A percentile compares a stretch with the other conserved stretches of the same genome.
Evolutionary conservation across 92 coral and sea anemone species (phyloP).

Genomic region (Porites rus): DNA sequence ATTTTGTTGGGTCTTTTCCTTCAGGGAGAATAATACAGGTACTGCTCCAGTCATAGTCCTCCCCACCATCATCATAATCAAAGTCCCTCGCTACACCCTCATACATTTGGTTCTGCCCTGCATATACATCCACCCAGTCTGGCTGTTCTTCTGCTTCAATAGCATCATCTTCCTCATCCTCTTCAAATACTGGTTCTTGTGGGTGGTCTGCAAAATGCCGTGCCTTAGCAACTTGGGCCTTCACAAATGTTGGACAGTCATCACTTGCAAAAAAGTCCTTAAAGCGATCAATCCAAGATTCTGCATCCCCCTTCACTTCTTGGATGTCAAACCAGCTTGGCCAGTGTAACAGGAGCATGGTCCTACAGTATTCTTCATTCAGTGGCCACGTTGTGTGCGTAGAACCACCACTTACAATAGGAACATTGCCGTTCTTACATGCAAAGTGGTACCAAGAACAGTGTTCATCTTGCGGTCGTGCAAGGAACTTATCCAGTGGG

Average conservation of each 20-base stretch:
- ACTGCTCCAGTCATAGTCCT: conserved; percentile 40
- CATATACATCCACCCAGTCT: too few relatives aligned
- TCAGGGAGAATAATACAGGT: conserved; percentile 11
- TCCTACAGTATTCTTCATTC: conserved; percentile 51
- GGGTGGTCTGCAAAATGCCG: too few relatives aligned
- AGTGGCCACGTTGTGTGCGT: conserved; percentile 62
- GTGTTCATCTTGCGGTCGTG: too few relatives aligned
- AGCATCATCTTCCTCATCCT: conserved; percentile 16
- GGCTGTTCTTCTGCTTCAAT: conserved; percentile 36
- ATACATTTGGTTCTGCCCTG: not conserved
- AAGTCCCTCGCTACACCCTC: conserved; percentile 28
- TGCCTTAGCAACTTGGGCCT: too few relatives aligned
- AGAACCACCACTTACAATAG: conserved; percentile 57
- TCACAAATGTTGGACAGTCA: conserved; percentile 25
- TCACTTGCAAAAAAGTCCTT: not conserved
- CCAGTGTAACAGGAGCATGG: conserved; percentile 61
- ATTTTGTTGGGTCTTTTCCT: conserved; percentile 22
- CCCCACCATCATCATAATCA: conserved; percentile 57
- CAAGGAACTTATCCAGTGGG: too few relatives aligned
- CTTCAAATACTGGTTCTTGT: too few relatives aligned
- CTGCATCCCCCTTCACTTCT: conserved; percentile 32
- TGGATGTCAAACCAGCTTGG: conserved; percentile 61
- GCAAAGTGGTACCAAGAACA: too few relatives aligned
- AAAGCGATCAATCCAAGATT: conserved; percentile 17
- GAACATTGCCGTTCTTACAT: too few relatives aligned